Base-by-base conservation (phyloP, 2,888 invertebrate genomes). In the Helleia helle region DNA sequence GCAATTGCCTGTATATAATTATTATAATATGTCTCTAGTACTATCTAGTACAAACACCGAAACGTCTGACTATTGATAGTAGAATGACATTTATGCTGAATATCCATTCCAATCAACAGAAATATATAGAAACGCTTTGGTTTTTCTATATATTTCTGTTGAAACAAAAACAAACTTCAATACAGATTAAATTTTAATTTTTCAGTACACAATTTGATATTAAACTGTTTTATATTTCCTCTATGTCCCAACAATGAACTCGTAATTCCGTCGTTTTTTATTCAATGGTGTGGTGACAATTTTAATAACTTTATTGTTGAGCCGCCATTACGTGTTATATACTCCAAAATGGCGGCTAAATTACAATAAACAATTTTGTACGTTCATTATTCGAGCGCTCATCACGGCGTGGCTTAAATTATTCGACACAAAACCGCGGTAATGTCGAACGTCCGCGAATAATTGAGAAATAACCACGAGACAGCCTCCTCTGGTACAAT, bases 331-430 rank as follows among this genome's bases (percentile, higher is more conserved):
- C 77, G 80, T 76, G 67, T 62, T 64, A 47, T 62, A 55, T 64
- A 67, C 62, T 71, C 63, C 68, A 73, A 72, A 69, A 70, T 66
- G 67, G 62, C 56, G 58, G 65, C 71, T 62, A 71, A 74, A 81
- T 79, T 71, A 81, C 70, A 83, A 79, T 80, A 75, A 80, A 83
- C 80, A 79, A 75, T 79, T 80, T 71, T 55, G 69, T 58, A 63
- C 66, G 59, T 69, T 80, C 81, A 77, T 81, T 80, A 80, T 69
- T 64, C 58, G 57, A 56, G 71, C 73, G n/a, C n/a, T n/a, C n/a
- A n/a, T 76, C 79, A 81, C 81, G 72, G 75, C 71, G 65, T 64
- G 59, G 57, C 66, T 57, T 63, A 71, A 84, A 80, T 83, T 81
- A 79, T 79, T 70, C 71, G 51, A 66, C 69, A 68, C 72, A 70